Conservation (phyloP, 2,113 vertebrate genomes). For the Caranx melampygus region DNA sequence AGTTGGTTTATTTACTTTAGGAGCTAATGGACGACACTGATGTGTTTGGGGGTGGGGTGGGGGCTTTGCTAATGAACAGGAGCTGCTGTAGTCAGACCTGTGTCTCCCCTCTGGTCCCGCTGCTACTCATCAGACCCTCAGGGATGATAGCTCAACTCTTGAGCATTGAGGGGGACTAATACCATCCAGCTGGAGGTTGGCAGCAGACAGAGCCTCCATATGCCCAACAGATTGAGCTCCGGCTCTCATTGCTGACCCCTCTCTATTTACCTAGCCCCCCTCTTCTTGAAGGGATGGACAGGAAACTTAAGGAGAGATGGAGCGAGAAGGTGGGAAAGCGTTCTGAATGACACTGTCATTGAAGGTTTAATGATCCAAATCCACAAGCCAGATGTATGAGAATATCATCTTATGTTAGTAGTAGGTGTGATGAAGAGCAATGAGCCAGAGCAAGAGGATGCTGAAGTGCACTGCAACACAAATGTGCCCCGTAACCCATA, state of each 20-base stretch:
- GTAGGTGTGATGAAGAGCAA: not conserved
- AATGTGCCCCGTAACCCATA: no score
- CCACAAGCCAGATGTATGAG: not conserved
- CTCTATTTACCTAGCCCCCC: slow-evolving; percentile 31
- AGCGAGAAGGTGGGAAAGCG: not conserved
- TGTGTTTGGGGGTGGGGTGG: slow-evolving; percentile 16
- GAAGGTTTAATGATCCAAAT: slow-evolving; percentile 5
- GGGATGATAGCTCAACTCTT: slow-evolving; percentile 64
- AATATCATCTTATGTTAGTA: slow-evolving; percentile 9
- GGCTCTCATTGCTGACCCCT: slow-evolving; percentile 56
- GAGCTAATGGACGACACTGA: slow-evolving; percentile 57
- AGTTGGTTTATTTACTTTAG: slow-evolving; percentile 63
- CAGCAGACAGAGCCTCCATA: slow-evolving; percentile 70
- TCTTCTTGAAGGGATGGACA: slow-evolving; percentile 30
- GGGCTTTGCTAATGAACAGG: slow-evolving; percentile 61
- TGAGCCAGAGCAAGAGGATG: not conserved
- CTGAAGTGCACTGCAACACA: not conserved
- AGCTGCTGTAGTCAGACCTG: slow-evolving; percentile 43
- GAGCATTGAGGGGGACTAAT: slow-evolving; percentile 65
- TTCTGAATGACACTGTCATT: not conserved
- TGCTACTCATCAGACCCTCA: slow-evolving; percentile 61
- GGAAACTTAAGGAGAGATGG: slow-evolving; percentile 14
- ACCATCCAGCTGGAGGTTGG: slow-evolving; percentile 76
- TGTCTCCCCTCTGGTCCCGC: slow-evolving; percentile 40
- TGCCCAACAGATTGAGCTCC: slow-evolving; percentile 68